phyloP scores from a whole-genome alignment of 2,888 invertebrate species.

The Tuberolachnus salignus region DNA sequence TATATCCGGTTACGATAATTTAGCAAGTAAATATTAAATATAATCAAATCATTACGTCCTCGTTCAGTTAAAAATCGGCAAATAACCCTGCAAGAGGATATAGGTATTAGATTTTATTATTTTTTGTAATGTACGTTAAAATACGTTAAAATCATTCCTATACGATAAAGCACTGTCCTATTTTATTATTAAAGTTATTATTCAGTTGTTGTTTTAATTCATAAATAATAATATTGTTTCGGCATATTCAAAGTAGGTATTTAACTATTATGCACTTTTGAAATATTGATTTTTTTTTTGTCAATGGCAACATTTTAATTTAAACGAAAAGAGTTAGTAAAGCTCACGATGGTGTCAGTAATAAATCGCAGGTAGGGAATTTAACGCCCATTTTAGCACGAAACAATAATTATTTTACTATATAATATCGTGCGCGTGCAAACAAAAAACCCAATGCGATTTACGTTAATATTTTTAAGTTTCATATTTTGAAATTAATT shows the following conservation, averaged over 20 bases:
- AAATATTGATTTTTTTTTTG: constrained; percentile 38
- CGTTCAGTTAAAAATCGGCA: too few relatives aligned
- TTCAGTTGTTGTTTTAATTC: too few relatives aligned
- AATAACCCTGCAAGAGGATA: too few relatives aligned
- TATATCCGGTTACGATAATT: too few relatives aligned
- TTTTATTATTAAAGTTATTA: too few relatives aligned
- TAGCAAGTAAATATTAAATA: too few relatives aligned
- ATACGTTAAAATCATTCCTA: too few relatives aligned
- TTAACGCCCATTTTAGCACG: constrained; percentile 35
- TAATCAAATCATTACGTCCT: too few relatives aligned
- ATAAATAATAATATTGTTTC: background rate
- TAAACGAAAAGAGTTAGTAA: constrained; percentile 17
- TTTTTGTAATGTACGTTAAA: too few relatives aligned
- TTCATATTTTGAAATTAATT: constrained; percentile 6
- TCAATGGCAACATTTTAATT: constrained; percentile 22
- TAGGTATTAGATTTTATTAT: too few relatives aligned
- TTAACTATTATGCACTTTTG: background rate
- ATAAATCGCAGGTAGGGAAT: constrained; percentile 29
- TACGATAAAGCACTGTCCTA: too few relatives aligned
- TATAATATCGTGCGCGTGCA: constrained; percentile 6
- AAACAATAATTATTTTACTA: constrained; percentile 46
- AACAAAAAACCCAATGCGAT: background rate
- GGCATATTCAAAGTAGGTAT: background rate
- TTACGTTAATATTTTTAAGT: constrained; percentile 8
- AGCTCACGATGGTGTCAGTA: constrained; percentile 5